Percentiles rank a stretch among this genome's conserved stretches.
Evolutionary conservation across 2,888 invertebrate genomes (phyloP).

Genomic region (Stenotaenia linearis): DNA sequence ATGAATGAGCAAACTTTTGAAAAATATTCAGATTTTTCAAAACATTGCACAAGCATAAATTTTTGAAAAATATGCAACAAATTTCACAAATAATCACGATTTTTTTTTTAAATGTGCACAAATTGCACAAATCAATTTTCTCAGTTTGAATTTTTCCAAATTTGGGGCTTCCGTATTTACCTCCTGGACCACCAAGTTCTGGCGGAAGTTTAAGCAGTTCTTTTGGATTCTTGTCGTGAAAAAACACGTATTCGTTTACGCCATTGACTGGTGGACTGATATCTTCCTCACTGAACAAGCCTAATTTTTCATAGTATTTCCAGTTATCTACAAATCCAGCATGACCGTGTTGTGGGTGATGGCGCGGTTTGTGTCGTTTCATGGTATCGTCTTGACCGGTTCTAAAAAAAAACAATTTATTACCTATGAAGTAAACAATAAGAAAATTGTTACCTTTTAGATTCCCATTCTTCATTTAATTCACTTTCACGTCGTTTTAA

Average conservation of each 20-base stretch:
- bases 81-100: too few species aligned
- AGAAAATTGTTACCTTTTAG: background rate
- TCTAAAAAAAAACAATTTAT: background rate
- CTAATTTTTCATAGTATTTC: background rate
- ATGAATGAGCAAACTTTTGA: too few species aligned
- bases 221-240: background rate
- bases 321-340: background rate
- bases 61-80: too few species aligned
- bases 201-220: too few species aligned
- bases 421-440: background rate
- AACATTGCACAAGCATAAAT: too few species aligned
- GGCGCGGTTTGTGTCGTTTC: background rate
- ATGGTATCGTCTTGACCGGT: background rate
- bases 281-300: background rate
- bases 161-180: too few species aligned
- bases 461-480: background rate
- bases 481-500: background rate
- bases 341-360: background rate
- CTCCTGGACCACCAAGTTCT: background rate
- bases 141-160: too few species aligned
- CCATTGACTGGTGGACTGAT: background rate
- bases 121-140: too few species aligned
- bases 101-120: too few species aligned
- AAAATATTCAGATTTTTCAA: too few species aligned
- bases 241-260: background rate